A percentile compares a stretch with the other conserved stretches of the same genome.
These are phyloP conservation scores for Gari tellinella DNA, from an alignment of 2,888 invertebrate species.

Conservation along the genomic window DNA sequence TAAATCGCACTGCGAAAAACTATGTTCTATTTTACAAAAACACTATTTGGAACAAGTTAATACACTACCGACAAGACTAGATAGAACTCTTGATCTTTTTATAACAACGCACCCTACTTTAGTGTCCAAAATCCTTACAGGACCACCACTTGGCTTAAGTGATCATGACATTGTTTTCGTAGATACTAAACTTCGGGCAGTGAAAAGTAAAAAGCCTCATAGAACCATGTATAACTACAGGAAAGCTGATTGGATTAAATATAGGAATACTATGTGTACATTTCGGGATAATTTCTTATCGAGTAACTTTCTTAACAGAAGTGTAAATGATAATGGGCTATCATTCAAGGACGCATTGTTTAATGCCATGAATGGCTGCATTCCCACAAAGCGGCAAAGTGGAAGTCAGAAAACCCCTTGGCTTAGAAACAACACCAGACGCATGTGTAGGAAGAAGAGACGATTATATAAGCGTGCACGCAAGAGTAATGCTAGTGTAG, in stretches of 20 bases:
- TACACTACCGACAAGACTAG: constrained; percentile 13
- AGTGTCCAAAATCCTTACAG: constrained; percentile 2
- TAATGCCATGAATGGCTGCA: neutral
- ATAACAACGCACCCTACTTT: constrained; percentile 14
- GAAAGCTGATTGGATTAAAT: constrained; percentile 17
- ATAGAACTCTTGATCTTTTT: constrained; percentile 13
- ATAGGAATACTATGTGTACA: neutral
- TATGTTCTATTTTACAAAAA: neutral
- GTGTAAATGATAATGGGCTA: constrained; percentile 4
- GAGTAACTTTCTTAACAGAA: neutral
- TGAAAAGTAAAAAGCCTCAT: constrained; percentile 2
- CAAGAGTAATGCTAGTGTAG: no score
- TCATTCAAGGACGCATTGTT: constrained; percentile 4
- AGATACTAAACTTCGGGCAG: neutral
- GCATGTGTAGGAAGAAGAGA: neutral
- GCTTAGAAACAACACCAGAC: constrained; percentile 2
- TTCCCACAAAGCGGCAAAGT: constrained; percentile 10
- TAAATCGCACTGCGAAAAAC: constrained; percentile 18
- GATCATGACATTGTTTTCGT: constrained; percentile 26
- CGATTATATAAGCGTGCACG: no score
- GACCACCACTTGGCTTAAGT: constrained; percentile 13
- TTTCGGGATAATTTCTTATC: neutral
- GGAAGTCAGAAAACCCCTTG: constrained; percentile 15
- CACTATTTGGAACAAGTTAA: constrained; percentile 13
- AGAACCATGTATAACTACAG: constrained; percentile 24